A percentile compares a stretch with the other conserved stretches of the same genome.
Evolutionary conservation across 2,797 vertebrate genomes (phyloP).

Genomic region (Adelosebastes latens): DNA sequence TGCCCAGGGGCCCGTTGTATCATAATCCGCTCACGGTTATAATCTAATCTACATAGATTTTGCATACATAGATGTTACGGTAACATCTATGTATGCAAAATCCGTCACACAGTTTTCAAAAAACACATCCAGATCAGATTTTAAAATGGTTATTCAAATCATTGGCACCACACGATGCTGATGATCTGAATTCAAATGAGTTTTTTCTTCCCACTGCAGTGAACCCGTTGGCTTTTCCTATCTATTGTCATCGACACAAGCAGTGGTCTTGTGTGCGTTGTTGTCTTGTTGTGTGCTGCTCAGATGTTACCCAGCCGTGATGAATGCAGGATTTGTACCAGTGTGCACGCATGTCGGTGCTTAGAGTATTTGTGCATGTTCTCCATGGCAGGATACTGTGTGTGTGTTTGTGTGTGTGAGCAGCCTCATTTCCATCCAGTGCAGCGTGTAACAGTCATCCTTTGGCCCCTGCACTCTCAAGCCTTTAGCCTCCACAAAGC

Average conservation of each 20-base stretch:
- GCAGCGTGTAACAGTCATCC: constrained; percentile 64
- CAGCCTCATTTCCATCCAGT: constrained; percentile 73
- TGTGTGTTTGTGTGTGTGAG: constrained; percentile 2
- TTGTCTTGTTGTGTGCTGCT: constrained; percentile 1
- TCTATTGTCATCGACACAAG: constrained; percentile 26
- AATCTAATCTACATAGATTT: not conserved
- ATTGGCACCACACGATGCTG: not conserved
- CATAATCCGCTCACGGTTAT: not conserved
- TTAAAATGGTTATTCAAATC: constrained; percentile 7
- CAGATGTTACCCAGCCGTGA: not conserved
- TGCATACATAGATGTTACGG: not conserved
- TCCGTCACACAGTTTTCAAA: not conserved
- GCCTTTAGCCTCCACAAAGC: constrained; percentile 70
- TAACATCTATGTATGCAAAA: constrained; percentile 12
- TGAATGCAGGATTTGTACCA: constrained; percentile 47
- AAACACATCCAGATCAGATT: not conserved
- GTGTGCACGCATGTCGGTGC: constrained; percentile 27
- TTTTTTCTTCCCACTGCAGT: not conserved
- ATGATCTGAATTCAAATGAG: constrained; percentile 17
- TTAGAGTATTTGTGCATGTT: constrained; percentile 37
- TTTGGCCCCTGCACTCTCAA: constrained; percentile 56
- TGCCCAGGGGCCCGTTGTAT: not conserved
- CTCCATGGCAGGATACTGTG: constrained; percentile 24
- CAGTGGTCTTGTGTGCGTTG: constrained; percentile 10
- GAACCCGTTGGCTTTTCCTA: constrained; percentile 1